Evolutionary conservation across 2,888 invertebrate genomes (phyloP).

Genomic region (Microplitis deprimator): DNA sequence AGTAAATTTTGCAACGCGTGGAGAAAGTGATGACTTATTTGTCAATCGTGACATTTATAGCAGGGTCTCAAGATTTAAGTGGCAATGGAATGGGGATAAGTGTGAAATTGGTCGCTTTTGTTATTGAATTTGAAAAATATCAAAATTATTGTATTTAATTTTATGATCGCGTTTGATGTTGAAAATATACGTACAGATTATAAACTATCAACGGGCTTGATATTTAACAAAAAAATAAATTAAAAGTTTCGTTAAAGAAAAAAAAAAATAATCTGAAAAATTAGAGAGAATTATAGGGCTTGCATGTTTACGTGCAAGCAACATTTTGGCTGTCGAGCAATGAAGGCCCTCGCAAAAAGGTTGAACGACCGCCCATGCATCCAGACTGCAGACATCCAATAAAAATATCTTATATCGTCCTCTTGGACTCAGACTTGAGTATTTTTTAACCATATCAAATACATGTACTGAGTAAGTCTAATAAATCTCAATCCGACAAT

Average conservation of each 20-base stretch:
- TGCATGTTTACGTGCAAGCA: constrained; percentile 5
- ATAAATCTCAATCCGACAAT: constrained; percentile 1
- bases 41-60: neutral
- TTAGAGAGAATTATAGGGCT: constrained; percentile 30
- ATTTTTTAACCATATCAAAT: neutral
- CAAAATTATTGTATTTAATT: no score
- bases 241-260: neutral
- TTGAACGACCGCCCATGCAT: constrained; percentile 63
- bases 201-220: no score
- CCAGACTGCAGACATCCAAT: constrained; percentile 67
- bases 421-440: constrained; percentile 34
- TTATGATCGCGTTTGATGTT: no score
- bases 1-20: neutral
- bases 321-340: constrained; percentile 1
- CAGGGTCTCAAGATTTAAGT: neutral
- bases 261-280: neutral
- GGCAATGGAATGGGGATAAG: neutral
- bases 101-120: neutral
- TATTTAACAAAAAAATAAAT: no score
- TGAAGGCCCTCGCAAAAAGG: constrained; percentile 45
- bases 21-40: neutral
- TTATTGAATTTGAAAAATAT: neutral
- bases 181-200: no score
- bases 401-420: constrained; percentile 63
- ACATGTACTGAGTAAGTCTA: neutral